Conservation (phyloP, 2,797 vertebrate genomes). For the Ambastaia sidthimunki region DNA sequence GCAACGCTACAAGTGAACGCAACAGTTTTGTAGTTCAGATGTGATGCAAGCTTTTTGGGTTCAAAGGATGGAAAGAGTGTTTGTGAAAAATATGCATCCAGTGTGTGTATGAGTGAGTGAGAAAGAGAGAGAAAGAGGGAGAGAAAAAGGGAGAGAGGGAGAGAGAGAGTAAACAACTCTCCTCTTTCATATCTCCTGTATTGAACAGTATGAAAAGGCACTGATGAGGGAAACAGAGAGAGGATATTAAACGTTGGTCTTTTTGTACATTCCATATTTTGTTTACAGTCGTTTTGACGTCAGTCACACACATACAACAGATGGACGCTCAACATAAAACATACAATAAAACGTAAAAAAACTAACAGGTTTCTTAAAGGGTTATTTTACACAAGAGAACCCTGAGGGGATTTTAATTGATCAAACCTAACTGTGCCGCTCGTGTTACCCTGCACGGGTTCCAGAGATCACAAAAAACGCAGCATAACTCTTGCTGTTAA, state of each 20-base stretch:
- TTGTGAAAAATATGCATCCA: conserved; percentile 13
- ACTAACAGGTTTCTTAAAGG: neutral
- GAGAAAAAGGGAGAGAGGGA: neutral
- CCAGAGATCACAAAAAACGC: neutral
- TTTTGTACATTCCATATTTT: conserved; percentile 44
- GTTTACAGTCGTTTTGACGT: conserved; percentile 46
- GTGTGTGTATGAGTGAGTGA: neutral
- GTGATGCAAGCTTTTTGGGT: conserved; percentile 37
- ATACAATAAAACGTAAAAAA: neutral
- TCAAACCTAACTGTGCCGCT: neutral
- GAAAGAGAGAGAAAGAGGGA: neutral
- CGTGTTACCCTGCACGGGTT: neutral
- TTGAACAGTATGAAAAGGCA: conserved; percentile 49
- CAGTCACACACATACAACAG: conserved; percentile 15
- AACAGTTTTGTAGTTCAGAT: conserved; percentile 42
- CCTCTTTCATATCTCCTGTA: conserved; percentile 44
- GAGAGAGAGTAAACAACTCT: conserved; percentile 21
- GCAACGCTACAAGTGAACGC: conserved; percentile 43
- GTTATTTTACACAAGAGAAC: neutral
- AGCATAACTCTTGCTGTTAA: conserved; percentile 5
- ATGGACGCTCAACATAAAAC: conserved; percentile 23
- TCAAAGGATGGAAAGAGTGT: conserved; percentile 38
- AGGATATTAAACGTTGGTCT: conserved; percentile 48
- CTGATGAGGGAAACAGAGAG: conserved; percentile 47
- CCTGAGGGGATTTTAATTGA: neutral